Evolutionary conservation across 2,113 vertebrate species (phyloP).

Genomic region (Lipophrys pholis): DNA sequence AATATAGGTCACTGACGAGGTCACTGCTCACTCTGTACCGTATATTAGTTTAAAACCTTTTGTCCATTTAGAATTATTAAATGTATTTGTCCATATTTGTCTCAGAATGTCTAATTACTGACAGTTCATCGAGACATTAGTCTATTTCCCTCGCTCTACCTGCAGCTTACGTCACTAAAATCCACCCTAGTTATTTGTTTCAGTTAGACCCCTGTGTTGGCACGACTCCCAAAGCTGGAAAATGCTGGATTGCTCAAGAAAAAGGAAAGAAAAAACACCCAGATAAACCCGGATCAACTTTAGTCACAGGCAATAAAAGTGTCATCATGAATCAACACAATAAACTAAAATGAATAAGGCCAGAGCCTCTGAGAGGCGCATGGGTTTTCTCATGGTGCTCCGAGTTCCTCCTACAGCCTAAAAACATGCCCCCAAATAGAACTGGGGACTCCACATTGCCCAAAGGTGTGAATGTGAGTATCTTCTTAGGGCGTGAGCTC

Average conservation of each 20-base stretch:
- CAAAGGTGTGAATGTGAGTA: no score
- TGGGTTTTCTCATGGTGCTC: no score
- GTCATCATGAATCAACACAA: not conserved
- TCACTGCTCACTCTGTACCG: not conserved
- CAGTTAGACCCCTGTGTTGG: not conserved
- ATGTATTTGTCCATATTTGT: not conserved
- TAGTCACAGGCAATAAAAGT: not conserved
- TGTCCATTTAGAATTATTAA: not conserved
- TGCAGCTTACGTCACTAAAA: not conserved
- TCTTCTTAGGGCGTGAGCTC: no score
- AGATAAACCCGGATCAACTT: not conserved
- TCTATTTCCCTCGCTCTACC: no score
- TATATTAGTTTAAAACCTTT: slow-evolving; percentile 1
- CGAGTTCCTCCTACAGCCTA: no score
- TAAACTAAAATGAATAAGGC: not conserved
- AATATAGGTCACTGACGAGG: slow-evolving; percentile 30
- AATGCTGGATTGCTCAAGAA: no score
- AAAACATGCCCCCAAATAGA: no score
- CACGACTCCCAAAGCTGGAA: not conserved
- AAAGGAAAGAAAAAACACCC: not conserved
- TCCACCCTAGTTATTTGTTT: not conserved
- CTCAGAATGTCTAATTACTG: not conserved
- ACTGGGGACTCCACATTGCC: no score
- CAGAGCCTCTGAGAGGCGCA: not conserved
- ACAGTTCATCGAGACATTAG: not conserved